These are phyloP conservation scores for Sesia bembeciformis DNA, from an alignment of 2,888 invertebrate genomes.

Conservation along the genomic window DNA sequence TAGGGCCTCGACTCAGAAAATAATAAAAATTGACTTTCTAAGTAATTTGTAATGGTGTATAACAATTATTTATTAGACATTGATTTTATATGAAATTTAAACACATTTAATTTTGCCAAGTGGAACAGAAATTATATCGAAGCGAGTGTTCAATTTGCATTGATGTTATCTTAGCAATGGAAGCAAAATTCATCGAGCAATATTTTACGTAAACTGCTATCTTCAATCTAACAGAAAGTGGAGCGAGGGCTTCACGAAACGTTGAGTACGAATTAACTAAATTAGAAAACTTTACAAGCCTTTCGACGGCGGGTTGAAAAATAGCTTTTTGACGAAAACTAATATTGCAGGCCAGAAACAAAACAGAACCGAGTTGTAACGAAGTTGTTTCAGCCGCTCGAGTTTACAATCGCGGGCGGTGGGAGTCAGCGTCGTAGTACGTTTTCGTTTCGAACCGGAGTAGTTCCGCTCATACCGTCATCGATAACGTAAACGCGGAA, in stretches of 20 bases:
- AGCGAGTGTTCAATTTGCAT: background rate
- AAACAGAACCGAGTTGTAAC: slow-evolving; percentile 64
- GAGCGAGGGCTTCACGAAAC: slow-evolving; percentile 36
- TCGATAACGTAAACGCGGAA: slow-evolving; percentile 54
- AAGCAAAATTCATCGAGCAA: slow-evolving; percentile 23
- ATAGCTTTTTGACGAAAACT: slow-evolving; percentile 71
- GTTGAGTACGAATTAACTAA: slow-evolving; percentile 61
- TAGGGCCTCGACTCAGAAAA: too few species aligned
- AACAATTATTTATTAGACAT: too few species aligned
- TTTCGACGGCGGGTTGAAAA: slow-evolving; percentile 64
- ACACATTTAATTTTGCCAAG: background rate
- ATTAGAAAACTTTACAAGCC: slow-evolving; percentile 69
- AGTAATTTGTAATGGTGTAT: too few species aligned
- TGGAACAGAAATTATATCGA: background rate
- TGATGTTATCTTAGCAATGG: slow-evolving; percentile 42
- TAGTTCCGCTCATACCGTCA: slow-evolving; percentile 36
- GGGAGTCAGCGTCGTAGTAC: slow-evolving; percentile 25
- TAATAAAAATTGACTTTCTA: too few species aligned
- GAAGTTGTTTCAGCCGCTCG: slow-evolving; percentile 59
- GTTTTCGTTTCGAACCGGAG: slow-evolving; percentile 36
- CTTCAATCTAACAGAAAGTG: slow-evolving; percentile 36
- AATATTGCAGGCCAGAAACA: slow-evolving; percentile 66
- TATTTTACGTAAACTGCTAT: slow-evolving; percentile 37
- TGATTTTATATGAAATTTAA: too few species aligned
- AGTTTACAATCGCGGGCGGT: slow-evolving; percentile 59